Evolutionary conservation across 1,140 invertebrate species (phyloP).

Genomic region (Panulirus ornatus): DNA sequence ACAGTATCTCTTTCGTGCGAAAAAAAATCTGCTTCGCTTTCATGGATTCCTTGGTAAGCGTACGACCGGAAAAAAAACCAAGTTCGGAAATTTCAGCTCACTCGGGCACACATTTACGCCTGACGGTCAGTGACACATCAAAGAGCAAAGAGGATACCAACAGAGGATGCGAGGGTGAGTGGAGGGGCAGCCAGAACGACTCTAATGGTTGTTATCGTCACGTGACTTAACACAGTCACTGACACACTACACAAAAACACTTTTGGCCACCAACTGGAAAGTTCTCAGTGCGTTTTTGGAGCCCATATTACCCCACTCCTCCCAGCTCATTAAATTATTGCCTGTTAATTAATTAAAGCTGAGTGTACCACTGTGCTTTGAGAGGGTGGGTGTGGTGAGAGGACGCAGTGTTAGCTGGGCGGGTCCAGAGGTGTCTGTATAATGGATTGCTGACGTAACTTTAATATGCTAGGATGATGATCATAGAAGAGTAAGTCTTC

Average conservation of each 20-base stretch:
- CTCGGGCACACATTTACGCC: conserved; percentile 48
- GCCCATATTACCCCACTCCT: conserved; percentile 35
- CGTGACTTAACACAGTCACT: conserved; percentile 23
- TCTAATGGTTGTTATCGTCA: conserved; percentile 27
- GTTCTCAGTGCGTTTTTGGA: conserved; percentile 41
- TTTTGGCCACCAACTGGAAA: conserved; percentile 47
- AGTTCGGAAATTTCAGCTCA: too few species aligned
- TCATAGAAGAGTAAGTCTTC: too few species aligned
- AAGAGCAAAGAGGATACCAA: neutral
- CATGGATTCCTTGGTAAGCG: too few species aligned
- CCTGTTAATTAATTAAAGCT: conserved; percentile 37
- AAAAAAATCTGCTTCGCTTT: too few species aligned
- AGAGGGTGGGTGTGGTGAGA: neutral
- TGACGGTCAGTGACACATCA: conserved; percentile 34
- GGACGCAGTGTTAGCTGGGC: neutral
- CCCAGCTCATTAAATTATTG: conserved; percentile 33
- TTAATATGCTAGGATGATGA: too few species aligned
- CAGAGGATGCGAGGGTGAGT: too few species aligned
- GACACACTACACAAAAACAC: conserved; percentile 48
- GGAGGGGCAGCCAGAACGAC: neutral
- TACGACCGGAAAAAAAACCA: too few species aligned
- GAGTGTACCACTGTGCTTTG: neutral
- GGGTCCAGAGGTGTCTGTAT: too few species aligned
- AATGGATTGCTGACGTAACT: too few species aligned
- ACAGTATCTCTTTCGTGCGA: too few species aligned